phyloP scores from a whole-genome alignment of 2,797 vertebrate species.

The Enteromius treurensis region DNA sequence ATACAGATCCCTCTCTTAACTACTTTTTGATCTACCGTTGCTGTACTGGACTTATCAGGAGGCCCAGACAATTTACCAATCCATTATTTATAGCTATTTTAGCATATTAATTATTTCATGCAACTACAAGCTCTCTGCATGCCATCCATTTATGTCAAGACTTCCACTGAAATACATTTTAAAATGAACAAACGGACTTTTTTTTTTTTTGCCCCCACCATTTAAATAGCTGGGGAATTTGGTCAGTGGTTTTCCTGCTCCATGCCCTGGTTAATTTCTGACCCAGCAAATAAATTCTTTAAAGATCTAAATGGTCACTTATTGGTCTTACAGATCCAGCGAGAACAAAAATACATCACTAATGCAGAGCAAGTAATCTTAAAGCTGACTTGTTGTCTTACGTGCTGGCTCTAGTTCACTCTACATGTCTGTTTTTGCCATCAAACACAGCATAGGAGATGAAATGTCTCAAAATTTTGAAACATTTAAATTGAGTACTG shows the following conservation, averaged over 20 bases:
- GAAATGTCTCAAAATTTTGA: background rate
- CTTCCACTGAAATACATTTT: background rate
- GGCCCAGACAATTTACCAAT: background rate
- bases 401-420: background rate
- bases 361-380: background rate
- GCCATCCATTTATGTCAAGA: background rate
- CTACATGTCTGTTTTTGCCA: background rate
- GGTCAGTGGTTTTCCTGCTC: background rate
- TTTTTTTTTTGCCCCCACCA: background rate
- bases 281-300: background rate
- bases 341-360: background rate
- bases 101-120: background rate
- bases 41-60: background rate
- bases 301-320: constrained; percentile 21
- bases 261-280: background rate
- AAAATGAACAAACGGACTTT: background rate
- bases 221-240: background rate
- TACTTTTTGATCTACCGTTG: background rate
- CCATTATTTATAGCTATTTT: background rate
- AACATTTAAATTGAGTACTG: background rate
- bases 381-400: background rate
- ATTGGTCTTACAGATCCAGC: constrained; percentile 6
- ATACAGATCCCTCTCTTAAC: background rate
- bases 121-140: background rate
- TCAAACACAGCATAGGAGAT: background rate